These are phyloP conservation scores for Bettongia penicillata DNA, from an alignment of 2,113 vertebrate genomes.

Conservation along the genomic window DNA sequence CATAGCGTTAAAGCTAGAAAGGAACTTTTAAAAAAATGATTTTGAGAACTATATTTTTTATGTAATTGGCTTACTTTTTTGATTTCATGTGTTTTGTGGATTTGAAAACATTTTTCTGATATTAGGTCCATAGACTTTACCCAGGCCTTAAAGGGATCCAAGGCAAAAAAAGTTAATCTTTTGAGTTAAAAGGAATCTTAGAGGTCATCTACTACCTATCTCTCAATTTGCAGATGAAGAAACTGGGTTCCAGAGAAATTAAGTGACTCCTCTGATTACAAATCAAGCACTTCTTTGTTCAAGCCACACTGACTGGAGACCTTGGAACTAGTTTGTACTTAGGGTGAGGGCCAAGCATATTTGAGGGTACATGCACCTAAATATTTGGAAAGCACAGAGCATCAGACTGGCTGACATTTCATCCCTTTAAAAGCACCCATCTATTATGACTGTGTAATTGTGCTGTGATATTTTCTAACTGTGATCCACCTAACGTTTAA, in stretches of 20 bases:
- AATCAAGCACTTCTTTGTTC: not conserved
- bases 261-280: not conserved
- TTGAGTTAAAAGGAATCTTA: not conserved
- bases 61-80: too few relatives aligned
- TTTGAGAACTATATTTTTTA: too few relatives aligned
- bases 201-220: not conserved
- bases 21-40: too few relatives aligned
- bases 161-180: too few relatives aligned
- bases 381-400: not conserved
- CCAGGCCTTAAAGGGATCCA: not conserved
- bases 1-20: too few relatives aligned
- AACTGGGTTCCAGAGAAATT: not conserved
- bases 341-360: not conserved
- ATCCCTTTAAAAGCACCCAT: not conserved
- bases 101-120: too few relatives aligned
- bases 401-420: not conserved
- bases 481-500: constrained; percentile 81
- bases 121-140: not conserved
- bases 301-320: not conserved
- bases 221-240: not conserved
- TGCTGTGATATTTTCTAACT: constrained; percentile 76
- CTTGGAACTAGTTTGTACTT: not conserved
- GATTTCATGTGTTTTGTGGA: too few relatives aligned
- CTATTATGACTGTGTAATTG: constrained; percentile 41
- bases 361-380: not conserved